Percentiles rank a stretch among this genome's conserved stretches.
phyloP scores from a whole-genome alignment of 2,888 invertebrate genomes.

The Melanostoma mellinum region DNA sequence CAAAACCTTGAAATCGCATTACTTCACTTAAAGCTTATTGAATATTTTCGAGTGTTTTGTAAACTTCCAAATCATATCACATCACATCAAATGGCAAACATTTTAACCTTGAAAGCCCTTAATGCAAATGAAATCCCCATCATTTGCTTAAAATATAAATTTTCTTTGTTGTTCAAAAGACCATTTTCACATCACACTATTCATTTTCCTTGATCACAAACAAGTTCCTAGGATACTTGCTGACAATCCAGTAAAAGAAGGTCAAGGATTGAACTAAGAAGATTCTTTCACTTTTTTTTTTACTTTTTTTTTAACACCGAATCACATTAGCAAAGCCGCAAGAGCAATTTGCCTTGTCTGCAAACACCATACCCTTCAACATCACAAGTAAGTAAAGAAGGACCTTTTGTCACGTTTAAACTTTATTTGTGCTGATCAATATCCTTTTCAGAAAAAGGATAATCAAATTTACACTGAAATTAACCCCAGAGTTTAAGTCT shows the following conservation, averaged over 20 bases:
- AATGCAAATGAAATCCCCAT: slow-evolving; percentile 31
- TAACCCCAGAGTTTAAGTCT: slow-evolving; percentile 45
- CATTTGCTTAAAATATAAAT: background rate
- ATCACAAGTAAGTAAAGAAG: slow-evolving; percentile 5
- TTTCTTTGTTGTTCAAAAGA: slow-evolving; percentile 20
- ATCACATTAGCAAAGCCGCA: slow-evolving; percentile 58
- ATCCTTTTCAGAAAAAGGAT: slow-evolving; percentile 48
- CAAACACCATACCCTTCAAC: slow-evolving; percentile 23
- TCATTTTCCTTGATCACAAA: slow-evolving; percentile 24
- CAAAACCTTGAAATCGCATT: background rate
- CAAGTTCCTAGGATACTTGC: slow-evolving; percentile 42
- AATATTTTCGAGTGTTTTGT: slow-evolving; percentile 38
- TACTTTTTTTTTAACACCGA: slow-evolving; percentile 29
- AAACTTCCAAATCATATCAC: slow-evolving; percentile 54
- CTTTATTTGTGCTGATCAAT: slow-evolving; percentile 60
- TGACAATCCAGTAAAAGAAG: slow-evolving; percentile 58
- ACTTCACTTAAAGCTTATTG: slow-evolving; percentile 21
- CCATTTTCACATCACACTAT: slow-evolving; percentile 12
- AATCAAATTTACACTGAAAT: slow-evolving; percentile 68
- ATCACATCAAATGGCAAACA: slow-evolving; percentile 55
- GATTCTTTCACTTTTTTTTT: slow-evolving; percentile 11
- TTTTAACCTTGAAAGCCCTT: slow-evolving; percentile 41
- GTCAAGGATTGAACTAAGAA: slow-evolving; percentile 55
- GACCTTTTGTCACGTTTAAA: slow-evolving; percentile 62
- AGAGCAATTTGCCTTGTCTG: slow-evolving; percentile 47